phyloP scores from a whole-genome alignment of 2,113 vertebrate species.

The Ammospiza nelsoni region DNA sequence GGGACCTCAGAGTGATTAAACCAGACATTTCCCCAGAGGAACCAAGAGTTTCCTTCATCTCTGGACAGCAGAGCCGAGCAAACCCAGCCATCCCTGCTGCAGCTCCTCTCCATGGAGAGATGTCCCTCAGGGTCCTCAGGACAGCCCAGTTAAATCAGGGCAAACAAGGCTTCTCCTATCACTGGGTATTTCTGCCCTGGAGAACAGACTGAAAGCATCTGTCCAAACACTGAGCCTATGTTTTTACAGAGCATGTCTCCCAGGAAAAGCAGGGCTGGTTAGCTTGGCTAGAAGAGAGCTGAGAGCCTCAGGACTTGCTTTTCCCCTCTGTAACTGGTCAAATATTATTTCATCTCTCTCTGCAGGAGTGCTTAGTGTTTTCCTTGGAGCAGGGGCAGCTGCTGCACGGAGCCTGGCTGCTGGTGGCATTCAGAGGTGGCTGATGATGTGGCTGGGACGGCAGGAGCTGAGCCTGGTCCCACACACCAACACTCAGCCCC shows the following conservation, averaged over 20 bases:
- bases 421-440: not conserved
- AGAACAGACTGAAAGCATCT: not conserved
- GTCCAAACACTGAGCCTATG: not conserved
- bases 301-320: not conserved
- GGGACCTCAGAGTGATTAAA: not conserved
- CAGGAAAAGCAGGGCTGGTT: not conserved
- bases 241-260: not conserved
- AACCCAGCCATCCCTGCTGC: fast-evolving
- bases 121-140: not conserved
- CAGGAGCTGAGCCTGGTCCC: not conserved
- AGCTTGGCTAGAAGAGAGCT: not conserved
- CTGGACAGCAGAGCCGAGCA: not conserved
- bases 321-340: not conserved
- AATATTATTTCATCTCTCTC: not conserved
- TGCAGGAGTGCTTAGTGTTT: not conserved
- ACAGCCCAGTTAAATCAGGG: not conserved
- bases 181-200: not conserved
- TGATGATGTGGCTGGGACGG: not conserved
- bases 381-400: not conserved
- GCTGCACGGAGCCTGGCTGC: fast-evolving
- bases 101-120: not conserved
- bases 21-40: not conserved
- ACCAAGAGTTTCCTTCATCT: not conserved
- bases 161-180: not conserved
- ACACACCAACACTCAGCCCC: not conserved